A percentile compares a stretch with the other conserved stretches of the same genome.
These are phyloP conservation scores for Psophia crepitans DNA, from an alignment of 2,113 vertebrate genomes.

Conservation along the genomic window DNA sequence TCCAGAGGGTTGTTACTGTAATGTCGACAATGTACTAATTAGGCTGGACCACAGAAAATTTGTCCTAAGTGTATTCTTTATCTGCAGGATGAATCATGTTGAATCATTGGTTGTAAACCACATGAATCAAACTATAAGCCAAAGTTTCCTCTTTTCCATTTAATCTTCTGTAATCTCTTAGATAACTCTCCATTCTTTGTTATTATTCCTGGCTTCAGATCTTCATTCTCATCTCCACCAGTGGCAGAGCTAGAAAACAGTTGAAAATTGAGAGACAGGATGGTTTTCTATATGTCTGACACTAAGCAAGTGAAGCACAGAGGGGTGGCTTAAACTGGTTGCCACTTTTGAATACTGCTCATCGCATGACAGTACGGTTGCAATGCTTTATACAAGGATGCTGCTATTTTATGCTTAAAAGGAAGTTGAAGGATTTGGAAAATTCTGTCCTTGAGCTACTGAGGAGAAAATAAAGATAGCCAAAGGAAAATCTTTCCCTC, in stretches of 20 bases:
- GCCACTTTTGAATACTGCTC: neutral
- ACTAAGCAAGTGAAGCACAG: neutral
- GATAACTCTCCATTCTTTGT: neutral
- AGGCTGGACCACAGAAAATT: neutral
- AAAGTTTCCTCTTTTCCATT: neutral
- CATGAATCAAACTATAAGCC: neutral
- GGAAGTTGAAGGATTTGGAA: neutral
- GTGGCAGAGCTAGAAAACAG: neutral
- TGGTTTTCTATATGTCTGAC: neutral
- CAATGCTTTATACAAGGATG: neutral
- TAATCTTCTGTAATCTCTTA: neutral
- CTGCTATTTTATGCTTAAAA: neutral
- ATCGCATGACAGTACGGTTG: neutral
- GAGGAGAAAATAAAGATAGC: neutral
- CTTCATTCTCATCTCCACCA: neutral
- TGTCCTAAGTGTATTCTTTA: neutral
- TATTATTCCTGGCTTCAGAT: neutral
- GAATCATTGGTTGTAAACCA: neutral
- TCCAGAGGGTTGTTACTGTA: neutral
- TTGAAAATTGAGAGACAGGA: neutral
- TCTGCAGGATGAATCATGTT: neutral
- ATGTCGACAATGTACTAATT: neutral
- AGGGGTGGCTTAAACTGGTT: neutral
- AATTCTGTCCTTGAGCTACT: neutral
- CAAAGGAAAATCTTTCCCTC: neutral